A percentile compares a stretch with the other conserved stretches of the same genome.
Conservation (phyloP, 1,140 invertebrate species). For the Trichonephila clavipes region DNA sequence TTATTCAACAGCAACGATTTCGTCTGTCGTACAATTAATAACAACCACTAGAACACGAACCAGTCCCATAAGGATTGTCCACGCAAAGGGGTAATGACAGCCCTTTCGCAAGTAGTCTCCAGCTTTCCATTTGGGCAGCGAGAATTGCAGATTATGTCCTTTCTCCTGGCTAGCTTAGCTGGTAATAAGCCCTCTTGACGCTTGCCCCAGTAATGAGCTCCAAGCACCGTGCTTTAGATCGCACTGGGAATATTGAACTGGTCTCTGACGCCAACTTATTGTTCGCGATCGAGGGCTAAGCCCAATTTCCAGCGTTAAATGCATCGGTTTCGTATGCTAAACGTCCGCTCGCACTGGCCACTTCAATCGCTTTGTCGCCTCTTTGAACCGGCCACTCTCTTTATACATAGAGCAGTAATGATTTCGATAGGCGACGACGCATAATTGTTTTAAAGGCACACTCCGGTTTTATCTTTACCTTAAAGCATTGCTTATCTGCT, state of each 20-base stretch:
- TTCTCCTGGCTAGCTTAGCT: conserved; percentile 71
- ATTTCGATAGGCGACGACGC: background rate
- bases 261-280: conserved; percentile 70
- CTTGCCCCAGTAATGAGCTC: conserved; percentile 74
- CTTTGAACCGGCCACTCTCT: conserved; percentile 68
- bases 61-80: conserved; percentile 74
- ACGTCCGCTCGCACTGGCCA: conserved; percentile 63
- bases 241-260: conserved; percentile 66
- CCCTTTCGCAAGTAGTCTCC: conserved; percentile 66
- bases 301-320: conserved; percentile 70
- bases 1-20: conserved; percentile 70
- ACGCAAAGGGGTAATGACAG: conserved; percentile 75
- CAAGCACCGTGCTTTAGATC: conserved; percentile 52
- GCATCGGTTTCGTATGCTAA: conserved; percentile 74
- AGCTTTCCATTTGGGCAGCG: conserved; percentile 73
- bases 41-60: conserved; percentile 72
- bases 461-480: background rate
- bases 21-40: conserved; percentile 75
- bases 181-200: conserved; percentile 75
- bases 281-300: conserved; percentile 71
- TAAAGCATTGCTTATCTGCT: too few relatives aligned
- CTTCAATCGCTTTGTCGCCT: conserved; percentile 68
- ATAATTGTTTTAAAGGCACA: background rate
- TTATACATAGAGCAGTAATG: conserved; percentile 23
- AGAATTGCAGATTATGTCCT: conserved; percentile 76